phyloP scores from a whole-genome alignment of 2,888 invertebrate genomes.

The Tiphia femorata region DNA sequence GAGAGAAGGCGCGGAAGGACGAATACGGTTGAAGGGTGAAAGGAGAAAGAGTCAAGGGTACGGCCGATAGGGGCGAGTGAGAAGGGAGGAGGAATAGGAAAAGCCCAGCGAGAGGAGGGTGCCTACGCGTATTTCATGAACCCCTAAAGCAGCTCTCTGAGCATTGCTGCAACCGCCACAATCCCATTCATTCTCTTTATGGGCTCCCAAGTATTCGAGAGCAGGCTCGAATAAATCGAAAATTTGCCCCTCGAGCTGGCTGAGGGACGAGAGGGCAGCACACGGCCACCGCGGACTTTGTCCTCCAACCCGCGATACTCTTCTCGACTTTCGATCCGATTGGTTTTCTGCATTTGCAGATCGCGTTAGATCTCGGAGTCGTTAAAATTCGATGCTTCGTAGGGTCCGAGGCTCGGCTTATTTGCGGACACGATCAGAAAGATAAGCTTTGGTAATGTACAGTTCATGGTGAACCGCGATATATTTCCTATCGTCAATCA shows the following conservation, averaged over 20 bases:
- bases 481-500: no score
- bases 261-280: no score
- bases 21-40: constrained; percentile 18
- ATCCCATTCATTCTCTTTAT: constrained; percentile 66
- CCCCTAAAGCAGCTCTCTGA: constrained; percentile 56
- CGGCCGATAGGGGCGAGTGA: constrained; percentile 30
- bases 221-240: constrained; percentile 64
- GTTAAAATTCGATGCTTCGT: no score
- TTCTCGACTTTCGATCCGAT: constrained; percentile 40
- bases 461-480: no score
- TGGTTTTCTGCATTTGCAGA: no score
- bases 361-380: no score
- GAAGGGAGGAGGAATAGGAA: constrained; percentile 26
- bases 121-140: constrained; percentile 62
- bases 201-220: constrained; percentile 62
- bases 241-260: constrained; percentile 55
- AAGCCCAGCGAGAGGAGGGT: constrained; percentile 31
- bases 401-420: no score
- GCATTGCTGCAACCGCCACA: constrained; percentile 59
- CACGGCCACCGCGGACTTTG: constrained; percentile 9
- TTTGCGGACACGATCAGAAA: no score
- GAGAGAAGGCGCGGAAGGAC: constrained; percentile 18
- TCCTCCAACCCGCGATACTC: constrained; percentile 35
- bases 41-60: constrained; percentile 25
- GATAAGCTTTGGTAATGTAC: no score